Base-by-base conservation (phyloP, 2,797 vertebrate species). In the Bryconaethiops microstoma region DNA sequence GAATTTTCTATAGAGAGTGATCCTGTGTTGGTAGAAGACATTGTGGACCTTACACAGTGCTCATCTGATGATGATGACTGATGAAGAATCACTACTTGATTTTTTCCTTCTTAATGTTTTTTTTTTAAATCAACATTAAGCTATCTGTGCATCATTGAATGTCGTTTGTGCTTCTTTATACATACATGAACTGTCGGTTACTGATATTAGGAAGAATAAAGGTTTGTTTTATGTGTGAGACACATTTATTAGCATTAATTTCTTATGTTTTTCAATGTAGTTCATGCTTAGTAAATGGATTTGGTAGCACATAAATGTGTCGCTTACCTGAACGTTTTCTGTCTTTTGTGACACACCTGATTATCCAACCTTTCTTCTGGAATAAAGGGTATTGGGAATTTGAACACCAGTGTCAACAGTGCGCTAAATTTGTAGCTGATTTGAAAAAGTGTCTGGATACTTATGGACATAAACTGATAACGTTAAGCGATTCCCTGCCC, bases 11-110 rank as follows among this genome's bases (percentile, higher is more conserved):
- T 4, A 86, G 87, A 67, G 12, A 72, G 0, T 8, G 14, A 8
- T 29, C 7, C 2, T 52, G 35, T 50, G 1, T 4, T 45, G 2
- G 8, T 19, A 16, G 13, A 4, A 54, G 60, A 42, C 0, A 91
- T 96, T 0, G 94, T 96, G 82, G 95, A 96, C 88, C 89, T 96
- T 72, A 96, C 95, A 76, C 89, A 94, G 92, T 92, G 93, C 88
- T 95, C 94, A 86, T 94, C 93, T 0, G 95, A 95, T 0, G 95
- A 94, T 6, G 90, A 90, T 0, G 82, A 76, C 17, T 0, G 93
- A 93, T 14, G 89, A 89, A 8, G 45, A 48, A 8, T 48, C 7
- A 48, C 63, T 39, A 42, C 16, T 42, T 7, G 3, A n/a, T 21
- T 29, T 42, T 42, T 10, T 40, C 1, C n/a, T n/a, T 42, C 35